phyloP scores from a whole-genome alignment of 2,113 vertebrate genomes.

The Festucalex cinctus region DNA sequence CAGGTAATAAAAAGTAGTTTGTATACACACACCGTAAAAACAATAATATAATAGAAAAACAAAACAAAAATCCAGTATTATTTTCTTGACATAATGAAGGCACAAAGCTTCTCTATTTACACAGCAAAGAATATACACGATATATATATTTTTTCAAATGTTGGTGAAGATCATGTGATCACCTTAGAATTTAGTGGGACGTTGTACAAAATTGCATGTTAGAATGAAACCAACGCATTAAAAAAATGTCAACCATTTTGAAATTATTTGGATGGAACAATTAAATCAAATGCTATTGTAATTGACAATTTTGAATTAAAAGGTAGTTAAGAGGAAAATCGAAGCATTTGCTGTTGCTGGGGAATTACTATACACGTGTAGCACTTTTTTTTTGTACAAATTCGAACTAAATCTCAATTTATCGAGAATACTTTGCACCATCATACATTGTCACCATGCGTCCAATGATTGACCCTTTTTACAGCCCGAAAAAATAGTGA shows the following conservation, averaged over 20 bases:
- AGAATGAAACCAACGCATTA: background rate
- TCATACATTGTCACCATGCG: slow-evolving; percentile 14
- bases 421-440: background rate
- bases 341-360: too few species aligned
- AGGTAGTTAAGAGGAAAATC: background rate
- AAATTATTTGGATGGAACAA: background rate
- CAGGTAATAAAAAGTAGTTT: slow-evolving; percentile 63
- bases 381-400: background rate
- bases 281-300: background rate
- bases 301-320: background rate
- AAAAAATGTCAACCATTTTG: background rate
- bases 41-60: slow-evolving; percentile 57
- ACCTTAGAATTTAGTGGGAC: slow-evolving; percentile 17
- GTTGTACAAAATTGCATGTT: background rate
- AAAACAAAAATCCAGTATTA: slow-evolving; percentile 35
- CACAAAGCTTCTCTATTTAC: slow-evolving; percentile 57
- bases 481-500: slow-evolving; percentile 34
- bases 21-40: slow-evolving; percentile 62
- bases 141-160: background rate
- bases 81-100: slow-evolving; percentile 54
- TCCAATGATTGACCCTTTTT: slow-evolving; percentile 15
- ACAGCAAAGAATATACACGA: slow-evolving; percentile 12
- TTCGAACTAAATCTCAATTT: background rate
- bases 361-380: too few species aligned
- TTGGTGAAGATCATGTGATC: background rate